Evolutionary conservation across 1,140 invertebrate genomes (phyloP).

Genomic region (Caenorhabditis inopinata): DNA sequence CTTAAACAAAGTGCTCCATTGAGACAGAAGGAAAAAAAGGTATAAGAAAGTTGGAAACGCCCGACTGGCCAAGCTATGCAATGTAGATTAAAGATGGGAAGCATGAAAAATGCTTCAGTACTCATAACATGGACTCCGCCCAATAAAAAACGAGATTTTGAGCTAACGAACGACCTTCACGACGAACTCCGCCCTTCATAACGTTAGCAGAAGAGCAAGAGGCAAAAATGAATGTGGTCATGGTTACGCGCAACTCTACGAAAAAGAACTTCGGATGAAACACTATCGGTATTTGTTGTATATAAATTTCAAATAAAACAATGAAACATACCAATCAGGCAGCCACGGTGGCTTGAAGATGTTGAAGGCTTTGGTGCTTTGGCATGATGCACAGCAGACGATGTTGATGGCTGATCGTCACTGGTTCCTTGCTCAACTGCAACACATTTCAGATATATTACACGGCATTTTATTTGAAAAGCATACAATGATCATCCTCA

Average conservation of each 20-base stretch:
- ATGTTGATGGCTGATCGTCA: neutral
- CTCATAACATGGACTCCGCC: neutral
- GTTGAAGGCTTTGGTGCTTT: neutral
- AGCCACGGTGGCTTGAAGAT: neutral
- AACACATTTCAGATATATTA: neutral
- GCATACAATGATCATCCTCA: neutral
- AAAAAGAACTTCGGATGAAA: no score
- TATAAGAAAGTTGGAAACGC: neutral
- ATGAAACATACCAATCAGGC: neutral
- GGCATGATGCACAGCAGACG: neutral
- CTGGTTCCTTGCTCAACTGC: neutral
- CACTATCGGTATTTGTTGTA: neutral
- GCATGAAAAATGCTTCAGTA: neutral
- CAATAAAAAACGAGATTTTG: neutral
- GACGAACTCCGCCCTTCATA: neutral
- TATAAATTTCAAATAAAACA: neutral
- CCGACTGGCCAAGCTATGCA: neutral
- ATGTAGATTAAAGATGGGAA: conserved; percentile 5
- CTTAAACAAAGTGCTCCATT: no score
- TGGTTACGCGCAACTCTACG: neutral
- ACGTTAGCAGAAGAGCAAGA: neutral
- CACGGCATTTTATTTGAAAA: neutral
- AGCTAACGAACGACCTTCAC: neutral
- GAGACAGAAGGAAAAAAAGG: neutral
- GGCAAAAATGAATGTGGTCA: neutral